Evolutionary conservation across 2,888 invertebrate genomes (phyloP), one percentile per base, ranked within the genome.

Genomic region (Sinhomidia bicolor): DNA sequence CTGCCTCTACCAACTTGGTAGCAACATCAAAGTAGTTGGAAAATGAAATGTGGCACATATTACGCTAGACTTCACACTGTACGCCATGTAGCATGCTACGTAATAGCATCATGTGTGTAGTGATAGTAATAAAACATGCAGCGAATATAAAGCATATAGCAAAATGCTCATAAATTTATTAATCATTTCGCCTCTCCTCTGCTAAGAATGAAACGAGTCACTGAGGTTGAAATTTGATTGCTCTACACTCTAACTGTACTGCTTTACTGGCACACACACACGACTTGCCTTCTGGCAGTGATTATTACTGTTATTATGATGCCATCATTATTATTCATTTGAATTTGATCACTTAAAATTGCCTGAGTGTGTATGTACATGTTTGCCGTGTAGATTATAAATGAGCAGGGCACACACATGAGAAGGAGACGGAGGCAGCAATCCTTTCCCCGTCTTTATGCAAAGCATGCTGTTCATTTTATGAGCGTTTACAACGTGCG

Each of bases 401-500:
- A 71, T 71, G 44, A 71, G 71, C 71, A 62, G 60, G 10, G 10
- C 51, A 51, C 51, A 51, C 44, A 9, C 44, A 47, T 14, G n/a
- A n/a, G n/a, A n/a, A n/a, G n/a, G n/a, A n/a, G n/a, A n/a, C n/a
- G n/a, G n/a, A 26, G 10, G 2, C 14, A 26, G 26, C 76, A 1
- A 26, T 26, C 0, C 23, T 60, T 23, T 60, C 23, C 26, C 10
- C n/a, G 0, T 41, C 29, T 41, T 20, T 36, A 20, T 41, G 57
- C 57, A 79, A 36, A 57, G 51, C 14, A 44, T 14, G 41, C 2
- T 14, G 29, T 74, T 51, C 76, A n/a, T 76, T 76, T 76, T 54
- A 79, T 60, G 57, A 41, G 36, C 20, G 36, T 79, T 79, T 79
- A 79, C 79, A 23, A 79, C 60, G 79, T 79, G 79, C 41, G 79